These are phyloP conservation scores for Pteropus rufus DNA, from an alignment of 2,797 vertebrate genomes.

Conservation along the genomic window DNA sequence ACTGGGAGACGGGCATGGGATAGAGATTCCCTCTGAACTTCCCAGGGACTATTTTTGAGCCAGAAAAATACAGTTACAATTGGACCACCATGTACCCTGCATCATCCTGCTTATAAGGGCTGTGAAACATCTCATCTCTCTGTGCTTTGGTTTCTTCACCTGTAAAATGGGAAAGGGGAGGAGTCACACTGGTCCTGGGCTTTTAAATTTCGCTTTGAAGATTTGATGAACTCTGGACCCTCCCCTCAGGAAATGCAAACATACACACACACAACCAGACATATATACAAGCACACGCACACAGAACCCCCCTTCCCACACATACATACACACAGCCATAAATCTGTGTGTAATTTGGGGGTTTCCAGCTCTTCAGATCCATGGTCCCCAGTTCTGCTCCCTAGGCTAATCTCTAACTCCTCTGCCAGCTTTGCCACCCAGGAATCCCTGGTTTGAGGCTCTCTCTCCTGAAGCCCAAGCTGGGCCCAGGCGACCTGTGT, in stretches of 20 bases:
- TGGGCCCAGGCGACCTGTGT: background rate
- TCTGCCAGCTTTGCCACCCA: background rate
- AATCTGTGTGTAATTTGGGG: background rate
- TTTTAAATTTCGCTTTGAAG: background rate
- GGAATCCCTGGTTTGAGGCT: background rate
- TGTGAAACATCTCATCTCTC: background rate
- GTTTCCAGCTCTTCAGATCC: background rate
- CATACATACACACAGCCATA: background rate
- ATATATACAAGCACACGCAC: background rate
- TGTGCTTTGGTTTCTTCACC: background rate
- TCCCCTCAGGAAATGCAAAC: background rate
- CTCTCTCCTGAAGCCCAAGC: background rate
- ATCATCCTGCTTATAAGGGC: background rate
- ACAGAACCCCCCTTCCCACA: too few relatives aligned
- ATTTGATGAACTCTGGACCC: background rate
- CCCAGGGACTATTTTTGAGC: background rate
- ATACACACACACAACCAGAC: background rate
- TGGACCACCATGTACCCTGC: background rate
- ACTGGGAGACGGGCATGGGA: background rate
- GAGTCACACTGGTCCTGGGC: background rate
- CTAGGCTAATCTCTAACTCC: background rate
- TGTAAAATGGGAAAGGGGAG: background rate
- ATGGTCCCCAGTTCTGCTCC: background rate
- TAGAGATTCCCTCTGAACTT: background rate
- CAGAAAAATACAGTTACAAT: background rate